Conservation (phyloP, 2,888 invertebrate genomes). For the Anticlea derivata region DNA sequence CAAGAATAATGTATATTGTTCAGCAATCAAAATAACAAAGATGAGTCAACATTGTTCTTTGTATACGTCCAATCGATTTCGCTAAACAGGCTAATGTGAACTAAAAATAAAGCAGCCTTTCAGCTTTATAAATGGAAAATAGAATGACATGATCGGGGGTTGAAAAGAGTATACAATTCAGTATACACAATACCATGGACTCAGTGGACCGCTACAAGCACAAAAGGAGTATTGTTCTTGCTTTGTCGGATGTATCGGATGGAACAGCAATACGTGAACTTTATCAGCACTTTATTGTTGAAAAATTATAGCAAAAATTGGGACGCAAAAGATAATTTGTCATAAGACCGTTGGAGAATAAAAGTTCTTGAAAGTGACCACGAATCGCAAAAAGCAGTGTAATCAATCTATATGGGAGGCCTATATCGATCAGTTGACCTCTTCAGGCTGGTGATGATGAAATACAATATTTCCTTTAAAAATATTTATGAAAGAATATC, state of each 20-base stretch:
- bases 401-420: no score
- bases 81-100: conserved; percentile 35
- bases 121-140: conserved; percentile 66
- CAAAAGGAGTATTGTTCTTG: conserved; percentile 78
- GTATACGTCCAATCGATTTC: conserved; percentile 20
- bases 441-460: no score
- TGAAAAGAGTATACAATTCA: conserved; percentile 52
- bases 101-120: conserved; percentile 59
- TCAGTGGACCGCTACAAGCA: conserved; percentile 67
- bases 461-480: no score
- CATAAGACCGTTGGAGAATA: no score
- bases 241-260: conserved; percentile 74
- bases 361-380: no score
- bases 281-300: conserved; percentile 53
- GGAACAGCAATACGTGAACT: conserved; percentile 64
- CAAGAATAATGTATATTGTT: neutral
- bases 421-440: no score
- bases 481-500: no score
- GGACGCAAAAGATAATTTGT: neutral
- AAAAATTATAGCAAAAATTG: conserved; percentile 44
- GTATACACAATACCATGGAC: conserved; percentile 54
- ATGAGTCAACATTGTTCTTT: conserved; percentile 24
- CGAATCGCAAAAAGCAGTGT: no score
- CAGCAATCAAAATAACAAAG: conserved; percentile 11
- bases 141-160: conserved; percentile 67